Conservation (phyloP, 1,140 invertebrate species). For the Caenorhabditis inopinata region DNA sequence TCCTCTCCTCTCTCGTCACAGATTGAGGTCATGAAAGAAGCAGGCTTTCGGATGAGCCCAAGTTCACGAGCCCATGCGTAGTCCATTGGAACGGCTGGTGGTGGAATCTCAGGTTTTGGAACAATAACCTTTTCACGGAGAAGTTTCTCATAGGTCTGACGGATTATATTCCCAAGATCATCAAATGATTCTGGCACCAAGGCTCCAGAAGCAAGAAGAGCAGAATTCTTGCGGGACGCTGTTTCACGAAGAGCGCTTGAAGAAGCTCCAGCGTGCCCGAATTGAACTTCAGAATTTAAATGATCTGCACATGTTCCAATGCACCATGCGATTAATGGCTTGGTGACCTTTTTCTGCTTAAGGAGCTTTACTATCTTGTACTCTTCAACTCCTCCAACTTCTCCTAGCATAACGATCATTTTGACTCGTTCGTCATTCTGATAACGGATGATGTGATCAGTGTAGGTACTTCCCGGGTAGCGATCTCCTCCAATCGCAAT, state of each 20-base stretch:
- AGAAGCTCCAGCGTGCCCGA: slow-evolving; percentile 98
- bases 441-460: slow-evolving; percentile 90
- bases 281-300: slow-evolving; percentile 77
- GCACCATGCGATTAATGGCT: slow-evolving; percentile 96
- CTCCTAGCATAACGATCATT: slow-evolving; percentile 22
- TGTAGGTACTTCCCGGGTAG: slow-evolving; percentile 78
- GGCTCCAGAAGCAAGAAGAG: slow-evolving; percentile 80
- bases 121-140: slow-evolving; percentile 81
- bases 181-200: slow-evolving; percentile 88
- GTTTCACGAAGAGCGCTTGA: slow-evolving; percentile 91
- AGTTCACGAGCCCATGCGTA: slow-evolving; percentile 97
- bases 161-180: slow-evolving; percentile 78
- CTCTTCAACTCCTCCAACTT: slow-evolving; percentile 72
- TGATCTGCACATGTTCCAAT: slow-evolving; percentile 80
- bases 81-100: slow-evolving; percentile 98
- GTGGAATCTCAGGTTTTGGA: slow-evolving; percentile 84
- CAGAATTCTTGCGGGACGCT: slow-evolving; percentile 85
- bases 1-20: slow-evolving; percentile 98
- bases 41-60: slow-evolving; percentile 94
- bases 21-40: slow-evolving; percentile 99
- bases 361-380: slow-evolving; percentile 92
- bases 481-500: slow-evolving; percentile 62
- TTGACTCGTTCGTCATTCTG: slow-evolving; percentile 65
- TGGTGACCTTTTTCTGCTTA: slow-evolving; percentile 79
- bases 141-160: slow-evolving; percentile 77